Base-by-base conservation (phyloP, 2,797 vertebrate species). In the Cynodonichthys magdalenae region DNA sequence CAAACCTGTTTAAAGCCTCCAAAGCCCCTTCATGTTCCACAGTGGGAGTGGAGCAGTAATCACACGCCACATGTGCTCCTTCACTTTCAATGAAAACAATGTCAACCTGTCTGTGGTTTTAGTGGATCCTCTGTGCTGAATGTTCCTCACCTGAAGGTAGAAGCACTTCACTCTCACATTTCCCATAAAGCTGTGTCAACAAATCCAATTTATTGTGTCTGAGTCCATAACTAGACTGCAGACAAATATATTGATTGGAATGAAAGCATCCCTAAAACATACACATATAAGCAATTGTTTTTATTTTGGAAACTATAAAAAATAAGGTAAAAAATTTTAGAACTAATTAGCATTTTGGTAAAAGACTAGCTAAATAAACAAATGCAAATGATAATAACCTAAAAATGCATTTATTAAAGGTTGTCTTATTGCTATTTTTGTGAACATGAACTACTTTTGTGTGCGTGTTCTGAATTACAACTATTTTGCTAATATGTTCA, bases 171-270 rank as follows among this genome's bases (percentile, higher is more conserved):
- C 31, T 66, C 55, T 62, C 50, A 18, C 24, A 53, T 65, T 56
- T 58, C 48, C 57, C 34, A 17, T 41, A 28, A 41, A 41, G 64
- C 63, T 68, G 54, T 31, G 31, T 31, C 31, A 31, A 31, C 31
- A 31, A 64, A 27, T 60, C 36, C 44, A 54, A 47, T 17, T 56
- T 44, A 58, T 57, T 63, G 55, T 15, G 48, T 48, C 47, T 19
- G 48, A 68, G 58, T 63, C 53, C 56, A 58, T 72, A 56, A 55
- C 20, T 36, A 44, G 28, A 69, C 61, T 47, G 54, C 62, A 47
- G 53, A 71, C 59, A 47, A 50, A 50, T 31, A 59, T 29, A 34
- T 5, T n/a, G 59, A 41, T 55, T 45, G 28, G 42, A 53, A 50
- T 77, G 42, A 39, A n/a, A 12, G 51, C 19, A 24, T 24, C 24